Conservation (phyloP, 2,888 invertebrate genomes). For the Perdita meconis region DNA sequence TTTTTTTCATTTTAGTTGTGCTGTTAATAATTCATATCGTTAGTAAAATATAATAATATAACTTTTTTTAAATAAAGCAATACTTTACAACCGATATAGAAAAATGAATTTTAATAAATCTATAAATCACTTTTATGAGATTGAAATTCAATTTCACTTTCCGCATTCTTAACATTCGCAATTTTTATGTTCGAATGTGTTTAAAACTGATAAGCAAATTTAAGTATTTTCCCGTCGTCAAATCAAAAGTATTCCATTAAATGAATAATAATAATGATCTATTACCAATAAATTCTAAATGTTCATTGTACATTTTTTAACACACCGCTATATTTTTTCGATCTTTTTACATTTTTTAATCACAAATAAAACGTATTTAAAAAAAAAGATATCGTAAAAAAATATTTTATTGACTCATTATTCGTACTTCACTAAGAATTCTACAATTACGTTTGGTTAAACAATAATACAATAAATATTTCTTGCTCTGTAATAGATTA, state of each 20-base stretch:
- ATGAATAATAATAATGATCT: not conserved
- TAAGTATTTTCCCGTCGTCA: not conserved
- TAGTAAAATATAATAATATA: not conserved
- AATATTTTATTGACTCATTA: constrained; percentile 8
- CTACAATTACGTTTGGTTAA: no score
- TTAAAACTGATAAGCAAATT: no score
- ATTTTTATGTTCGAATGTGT: no score
- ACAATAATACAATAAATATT: no score
- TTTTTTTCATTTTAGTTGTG: not conserved
- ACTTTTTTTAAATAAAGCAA: no score
- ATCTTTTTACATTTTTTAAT: not conserved
- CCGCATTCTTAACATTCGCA: not conserved
- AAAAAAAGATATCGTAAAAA: not conserved
- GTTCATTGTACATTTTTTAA: not conserved
- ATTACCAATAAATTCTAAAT: not conserved
- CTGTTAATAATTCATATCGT: not conserved
- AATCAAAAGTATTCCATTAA: no score
- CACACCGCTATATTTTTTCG: not conserved
- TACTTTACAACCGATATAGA: no score
- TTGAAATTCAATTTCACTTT: no score
- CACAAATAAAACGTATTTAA: not conserved
- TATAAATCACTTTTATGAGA: no score
- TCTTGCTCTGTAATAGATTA: no score
- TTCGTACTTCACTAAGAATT: not conserved
- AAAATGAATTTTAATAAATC: no score